Evolutionary conservation across 1,140 invertebrate genomes (phyloP).

Genomic region (Helicorthomorpha holstii): DNA sequence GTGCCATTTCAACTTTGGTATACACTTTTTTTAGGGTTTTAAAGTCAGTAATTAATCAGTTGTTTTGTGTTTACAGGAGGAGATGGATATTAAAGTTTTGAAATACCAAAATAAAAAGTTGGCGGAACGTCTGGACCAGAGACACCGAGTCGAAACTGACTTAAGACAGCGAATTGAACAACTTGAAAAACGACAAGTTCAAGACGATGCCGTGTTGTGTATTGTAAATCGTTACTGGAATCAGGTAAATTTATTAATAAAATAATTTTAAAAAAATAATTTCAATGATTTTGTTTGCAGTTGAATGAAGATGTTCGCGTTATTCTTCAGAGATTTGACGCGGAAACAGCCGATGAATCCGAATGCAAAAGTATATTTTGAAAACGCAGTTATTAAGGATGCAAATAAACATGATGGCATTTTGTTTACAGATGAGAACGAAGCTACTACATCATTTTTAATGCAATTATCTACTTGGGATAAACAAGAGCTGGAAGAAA

Average conservation of each 20-base stretch:
- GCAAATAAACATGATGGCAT: neutral
- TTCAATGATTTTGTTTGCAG: constrained; percentile 11
- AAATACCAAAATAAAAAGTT: constrained; percentile 95
- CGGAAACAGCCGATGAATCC: constrained; percentile 88
- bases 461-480: constrained; percentile 96
- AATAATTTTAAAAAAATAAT: neutral
- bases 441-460: constrained; percentile 89
- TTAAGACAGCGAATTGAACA: constrained; percentile 85
- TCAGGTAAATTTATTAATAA: constrained; percentile 28
- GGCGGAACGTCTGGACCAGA: constrained; percentile 75
- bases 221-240: constrained; percentile 98
- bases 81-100: constrained; percentile 92
- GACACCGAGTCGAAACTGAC: constrained; percentile 75
- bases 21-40: constrained; percentile 1
- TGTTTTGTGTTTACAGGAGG: constrained; percentile 39
- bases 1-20: constrained; percentile 68
- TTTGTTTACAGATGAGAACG: constrained; percentile 65
- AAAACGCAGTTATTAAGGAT: neutral
- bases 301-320: constrained; percentile 92
- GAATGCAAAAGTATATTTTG: constrained; percentile 63
- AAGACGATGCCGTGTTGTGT: constrained; percentile 93
- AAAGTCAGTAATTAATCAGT: neutral
- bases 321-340: constrained; percentile 85
- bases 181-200: constrained; percentile 87
- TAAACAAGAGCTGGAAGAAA: constrained; percentile 89